Conservation (phyloP, 2,113 vertebrate genomes). For the Trichechus manatus region DNA sequence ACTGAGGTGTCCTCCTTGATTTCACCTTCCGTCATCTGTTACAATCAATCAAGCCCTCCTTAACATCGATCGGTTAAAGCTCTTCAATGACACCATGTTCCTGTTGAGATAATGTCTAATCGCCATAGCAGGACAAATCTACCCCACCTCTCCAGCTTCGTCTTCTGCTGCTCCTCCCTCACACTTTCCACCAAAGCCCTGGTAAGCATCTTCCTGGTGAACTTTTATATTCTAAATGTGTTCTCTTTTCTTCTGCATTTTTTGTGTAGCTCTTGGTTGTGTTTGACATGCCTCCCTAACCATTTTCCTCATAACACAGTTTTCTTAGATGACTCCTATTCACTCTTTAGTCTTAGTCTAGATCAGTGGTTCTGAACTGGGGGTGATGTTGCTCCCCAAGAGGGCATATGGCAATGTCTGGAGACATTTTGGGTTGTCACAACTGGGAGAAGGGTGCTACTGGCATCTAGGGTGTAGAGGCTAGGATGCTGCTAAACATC, state of each 20-base stretch:
- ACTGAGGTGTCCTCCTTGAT: neutral
- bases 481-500: neutral
- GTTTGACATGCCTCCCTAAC: neutral
- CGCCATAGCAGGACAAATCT: neutral
- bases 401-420: neutral
- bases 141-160: neutral
- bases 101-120: neutral
- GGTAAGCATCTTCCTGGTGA: neutral
- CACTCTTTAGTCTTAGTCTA: neutral
- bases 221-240: accelerated
- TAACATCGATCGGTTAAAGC: neutral
- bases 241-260: neutral
- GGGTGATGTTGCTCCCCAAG: neutral
- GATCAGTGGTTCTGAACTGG: neutral
- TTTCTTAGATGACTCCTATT: neutral
- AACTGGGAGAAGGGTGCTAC: too few relatives aligned
- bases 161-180: neutral
- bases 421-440: neutral
- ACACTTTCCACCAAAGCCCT: neutral
- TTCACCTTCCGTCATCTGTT: conserved; percentile 8
- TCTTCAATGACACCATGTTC: neutral
- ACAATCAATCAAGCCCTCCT: neutral
- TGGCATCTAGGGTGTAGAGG: neutral
- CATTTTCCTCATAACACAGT: neutral
- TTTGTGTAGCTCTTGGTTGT: neutral